A percentile compares a stretch with the other conserved stretches of the same genome.
These are phyloP conservation scores for Telmatochromis bifrenatus DNA, from an alignment of 2,113 vertebrate genomes.

Conservation along the genomic window DNA sequence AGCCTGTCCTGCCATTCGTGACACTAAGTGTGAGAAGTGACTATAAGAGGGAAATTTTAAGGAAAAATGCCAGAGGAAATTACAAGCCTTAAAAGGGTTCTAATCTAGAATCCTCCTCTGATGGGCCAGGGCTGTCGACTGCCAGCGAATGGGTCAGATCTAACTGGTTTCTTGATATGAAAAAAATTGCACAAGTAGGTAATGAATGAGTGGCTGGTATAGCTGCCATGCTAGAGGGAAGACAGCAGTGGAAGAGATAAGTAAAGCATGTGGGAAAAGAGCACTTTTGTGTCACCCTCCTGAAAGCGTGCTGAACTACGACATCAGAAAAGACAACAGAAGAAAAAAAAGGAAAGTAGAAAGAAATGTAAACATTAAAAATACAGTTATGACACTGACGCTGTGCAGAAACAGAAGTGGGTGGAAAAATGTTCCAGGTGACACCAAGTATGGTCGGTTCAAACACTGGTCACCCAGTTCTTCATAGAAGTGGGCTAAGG, in stretches of 20 bases:
- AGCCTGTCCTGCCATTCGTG: conserved; percentile 34
- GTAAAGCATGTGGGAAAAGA: not conserved
- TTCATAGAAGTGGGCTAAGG: conserved; percentile 1
- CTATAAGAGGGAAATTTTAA: conserved; percentile 13
- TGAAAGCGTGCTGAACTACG: not conserved
- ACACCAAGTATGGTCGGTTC: not conserved
- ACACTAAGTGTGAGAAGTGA: conserved; percentile 41
- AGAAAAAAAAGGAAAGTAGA: not conserved
- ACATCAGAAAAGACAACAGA: not conserved
- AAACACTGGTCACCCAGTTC: not conserved
- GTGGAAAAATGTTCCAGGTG: not conserved
- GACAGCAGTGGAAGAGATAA: not conserved
- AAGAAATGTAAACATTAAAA: not conserved
- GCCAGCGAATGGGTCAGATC: not conserved
- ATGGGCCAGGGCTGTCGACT: not conserved
- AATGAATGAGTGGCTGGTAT: not conserved
- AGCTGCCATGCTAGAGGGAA: not conserved
- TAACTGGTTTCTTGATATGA: not conserved
- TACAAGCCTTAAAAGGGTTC: conserved; percentile 40
- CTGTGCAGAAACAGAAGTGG: not conserved
- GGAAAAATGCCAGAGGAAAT: conserved; percentile 32
- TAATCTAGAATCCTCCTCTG: not conserved
- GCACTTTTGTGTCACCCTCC: not conserved
- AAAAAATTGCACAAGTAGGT: not conserved
- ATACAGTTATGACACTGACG: not conserved